phyloP scores from a whole-genome alignment of 1,140 invertebrate species.

The Cepaea nemoralis region DNA sequence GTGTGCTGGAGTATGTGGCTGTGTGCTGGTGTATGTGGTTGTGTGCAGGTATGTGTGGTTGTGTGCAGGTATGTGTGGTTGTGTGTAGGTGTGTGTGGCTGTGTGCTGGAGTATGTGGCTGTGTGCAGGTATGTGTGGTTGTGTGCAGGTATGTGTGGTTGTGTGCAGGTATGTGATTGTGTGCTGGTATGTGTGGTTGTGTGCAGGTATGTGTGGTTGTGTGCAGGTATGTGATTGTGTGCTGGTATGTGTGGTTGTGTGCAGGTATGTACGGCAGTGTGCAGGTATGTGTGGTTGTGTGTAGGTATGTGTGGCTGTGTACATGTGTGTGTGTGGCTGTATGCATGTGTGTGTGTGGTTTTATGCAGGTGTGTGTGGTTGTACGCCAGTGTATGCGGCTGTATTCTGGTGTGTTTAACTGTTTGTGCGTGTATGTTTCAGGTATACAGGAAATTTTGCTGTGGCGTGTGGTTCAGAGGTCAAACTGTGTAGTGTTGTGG shows the following conservation, averaged over 20 bases:
- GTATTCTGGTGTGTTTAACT: too few species aligned
- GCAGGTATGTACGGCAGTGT: slow-evolving; percentile 39
- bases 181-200: neutral
- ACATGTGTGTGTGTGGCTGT: too few species aligned
- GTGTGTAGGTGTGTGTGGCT: slow-evolving; percentile 23
- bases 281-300: too few species aligned
- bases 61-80: neutral
- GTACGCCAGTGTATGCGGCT: neutral
- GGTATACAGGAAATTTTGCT: slow-evolving; percentile 49
- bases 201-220: slow-evolving; percentile 35
- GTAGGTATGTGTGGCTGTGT: neutral
- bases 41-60: slow-evolving; percentile 46
- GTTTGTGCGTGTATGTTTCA: neutral
- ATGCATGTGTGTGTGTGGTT: too few species aligned
- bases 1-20: too few species aligned
- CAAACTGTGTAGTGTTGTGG: slow-evolving; percentile 46
- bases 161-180: slow-evolving; percentile 46
- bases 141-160: slow-evolving; percentile 20
- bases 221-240: slow-evolving; percentile 42
- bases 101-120: slow-evolving; percentile 46
- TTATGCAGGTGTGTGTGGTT: slow-evolving; percentile 45
- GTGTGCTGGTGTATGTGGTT: too few species aligned
- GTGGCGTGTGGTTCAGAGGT: slow-evolving; percentile 43
- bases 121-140: neutral
- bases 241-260: neutral